Base-by-base conservation (phyloP, 2,888 invertebrate genomes). In the Protodeltote pygarga region DNA sequence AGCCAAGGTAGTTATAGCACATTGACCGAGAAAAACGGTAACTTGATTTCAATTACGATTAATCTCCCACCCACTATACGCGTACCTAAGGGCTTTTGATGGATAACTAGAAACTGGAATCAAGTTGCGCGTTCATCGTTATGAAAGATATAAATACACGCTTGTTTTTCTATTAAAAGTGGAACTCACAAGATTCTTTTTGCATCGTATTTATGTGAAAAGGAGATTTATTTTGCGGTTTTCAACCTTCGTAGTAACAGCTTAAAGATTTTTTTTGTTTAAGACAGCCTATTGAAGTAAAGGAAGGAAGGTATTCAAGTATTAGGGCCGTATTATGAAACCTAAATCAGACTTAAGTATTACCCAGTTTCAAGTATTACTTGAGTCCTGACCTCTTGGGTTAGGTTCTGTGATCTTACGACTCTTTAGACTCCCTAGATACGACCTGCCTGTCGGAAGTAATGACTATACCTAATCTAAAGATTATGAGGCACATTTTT, bases 1-100 rank as follows among this genome's bases (percentile, higher is more conserved):
- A 39, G 38, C 35, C 33, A 46, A 16, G 11, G 3, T 49, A 35
- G 42, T 40, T 19, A 17, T 17, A 41, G 44, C 20, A 41, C 48
- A 31, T 28, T 44, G 23, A 34, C 31, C n/a, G n/a, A 46, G 28
- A 49, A 29, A 39, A 35, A 51, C 33, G 29, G 35, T 54, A 49
- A 54, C 51, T 28, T 34, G 24, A 25, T 24, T 63, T 40, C 41
- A 28, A 64, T 42, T 41, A 44, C 10, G 13, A 48, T 52, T 34
- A 24, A 35, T 40, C 49, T 40, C 33, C 24, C 24, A 41, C 33
- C 24, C 24, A 41, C 45, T 52, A 39, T 10, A 35, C 4, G 27
- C 15, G 20, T 25, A 19, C 11, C 10, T 24, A 17, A 27, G 20
- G 29, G 6, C 10, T 33, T 49, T 23, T 24, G 5, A 38, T 11